phyloP scores from a whole-genome alignment of 2,888 invertebrate genomes.

The Polyommatus icarus region DNA sequence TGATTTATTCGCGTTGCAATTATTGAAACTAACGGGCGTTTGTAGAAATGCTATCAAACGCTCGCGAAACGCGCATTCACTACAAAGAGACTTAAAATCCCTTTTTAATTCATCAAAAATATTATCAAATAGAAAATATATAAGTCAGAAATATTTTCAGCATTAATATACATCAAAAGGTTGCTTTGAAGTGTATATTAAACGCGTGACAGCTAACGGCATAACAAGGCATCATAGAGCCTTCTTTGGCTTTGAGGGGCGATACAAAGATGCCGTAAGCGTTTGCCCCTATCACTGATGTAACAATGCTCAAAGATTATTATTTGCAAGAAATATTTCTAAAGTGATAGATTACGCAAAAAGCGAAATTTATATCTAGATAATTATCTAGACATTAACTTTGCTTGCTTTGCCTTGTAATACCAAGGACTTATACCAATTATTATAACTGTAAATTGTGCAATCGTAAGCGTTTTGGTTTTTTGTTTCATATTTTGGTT shows the following conservation, averaged over 20 bases:
- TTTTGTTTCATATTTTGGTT: too few species aligned
- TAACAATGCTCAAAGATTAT: neutral
- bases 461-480: too few species aligned
- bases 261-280: neutral
- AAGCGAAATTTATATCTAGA: too few species aligned
- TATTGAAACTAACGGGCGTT: too few species aligned
- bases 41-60: too few species aligned
- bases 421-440: too few species aligned
- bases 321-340: neutral
- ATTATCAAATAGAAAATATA: neutral
- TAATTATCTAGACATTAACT: too few species aligned
- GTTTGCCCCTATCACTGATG: neutral
- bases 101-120: neutral
- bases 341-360: too few species aligned
- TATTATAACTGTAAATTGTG: too few species aligned
- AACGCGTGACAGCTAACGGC: neutral
- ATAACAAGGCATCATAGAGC: neutral
- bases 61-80: too few species aligned
- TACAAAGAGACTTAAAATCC: neutral
- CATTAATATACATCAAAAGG: neutral
- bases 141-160: neutral
- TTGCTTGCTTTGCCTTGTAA: too few species aligned
- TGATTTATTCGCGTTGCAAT: too few species aligned
- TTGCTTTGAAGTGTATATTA: conserved; percentile 13
- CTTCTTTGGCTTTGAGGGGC: conserved; percentile 1